phyloP scores from a whole-genome alignment of 30 jellyfish, hydroid and myxozoan genomes.

The Nemopilema nomurai region DNA sequence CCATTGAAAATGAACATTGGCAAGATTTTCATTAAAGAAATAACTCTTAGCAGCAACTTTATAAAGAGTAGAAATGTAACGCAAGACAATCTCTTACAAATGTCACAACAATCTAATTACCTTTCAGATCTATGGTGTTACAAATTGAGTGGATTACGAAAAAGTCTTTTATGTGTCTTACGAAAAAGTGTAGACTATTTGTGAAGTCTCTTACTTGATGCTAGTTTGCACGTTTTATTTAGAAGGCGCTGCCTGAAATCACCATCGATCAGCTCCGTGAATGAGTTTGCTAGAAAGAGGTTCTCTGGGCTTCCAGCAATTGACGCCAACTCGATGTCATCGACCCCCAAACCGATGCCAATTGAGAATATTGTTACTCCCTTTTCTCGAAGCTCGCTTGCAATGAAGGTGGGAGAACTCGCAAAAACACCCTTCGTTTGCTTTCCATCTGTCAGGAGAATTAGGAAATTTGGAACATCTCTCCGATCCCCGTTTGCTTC shows the following conservation, averaged over 20 bases:
- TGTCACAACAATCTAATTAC: no score
- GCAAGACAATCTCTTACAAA: no score
- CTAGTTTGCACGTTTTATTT: slow-evolving; percentile 26
- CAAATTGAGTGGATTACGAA: no score
- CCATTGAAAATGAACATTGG: no score
- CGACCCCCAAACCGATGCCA: slow-evolving; percentile 65
- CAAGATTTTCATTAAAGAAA: no score
- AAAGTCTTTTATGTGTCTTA: no score
- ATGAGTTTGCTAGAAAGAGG: slow-evolving; percentile 25
- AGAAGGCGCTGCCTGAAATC: slow-evolving; percentile 19
- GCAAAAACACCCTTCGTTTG: slow-evolving; percentile 43
- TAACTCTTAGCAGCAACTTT: no score
- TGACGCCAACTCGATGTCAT: slow-evolving; percentile 44
- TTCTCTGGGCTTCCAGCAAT: slow-evolving; percentile 66
- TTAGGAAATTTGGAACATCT: slow-evolving; percentile 62
- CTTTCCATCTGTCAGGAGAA: slow-evolving; percentile 73
- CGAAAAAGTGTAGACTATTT: background rate
- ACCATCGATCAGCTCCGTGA: slow-evolving; percentile 56
- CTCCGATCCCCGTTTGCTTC: slow-evolving; percentile 65
- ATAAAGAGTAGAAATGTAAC: no score
- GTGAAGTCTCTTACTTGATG: slow-evolving; percentile 39
- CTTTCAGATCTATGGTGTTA: no score
- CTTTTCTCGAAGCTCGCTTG: slow-evolving; percentile 39
- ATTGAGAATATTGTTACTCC: slow-evolving; percentile 55
- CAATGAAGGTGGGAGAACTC: slow-evolving; percentile 35